Evolutionary conservation across 2,113 vertebrate genomes (phyloP).

Genomic region (Suricata suricatta): DNA sequence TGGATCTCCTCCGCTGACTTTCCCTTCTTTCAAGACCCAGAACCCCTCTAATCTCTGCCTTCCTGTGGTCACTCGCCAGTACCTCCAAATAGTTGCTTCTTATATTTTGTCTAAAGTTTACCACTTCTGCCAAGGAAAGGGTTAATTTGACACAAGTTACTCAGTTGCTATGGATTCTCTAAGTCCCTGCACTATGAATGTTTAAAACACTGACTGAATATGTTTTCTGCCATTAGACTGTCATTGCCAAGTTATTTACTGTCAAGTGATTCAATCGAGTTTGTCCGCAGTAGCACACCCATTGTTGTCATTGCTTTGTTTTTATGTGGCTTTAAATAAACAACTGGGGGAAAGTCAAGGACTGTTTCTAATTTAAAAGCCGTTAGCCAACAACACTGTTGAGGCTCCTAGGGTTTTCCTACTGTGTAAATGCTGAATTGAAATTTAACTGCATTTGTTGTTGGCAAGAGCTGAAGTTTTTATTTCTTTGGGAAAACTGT

Average conservation of each 20-base stretch:
- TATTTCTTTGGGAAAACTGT: not conserved
- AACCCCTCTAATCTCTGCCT: not conserved
- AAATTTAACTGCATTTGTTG: not conserved
- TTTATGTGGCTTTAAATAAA: not conserved
- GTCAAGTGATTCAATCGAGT: not conserved
- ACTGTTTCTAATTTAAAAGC: not conserved
- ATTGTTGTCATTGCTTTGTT: not conserved
- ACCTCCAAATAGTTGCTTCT: not conserved
- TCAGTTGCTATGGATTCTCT: not conserved
- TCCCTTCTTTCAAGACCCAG: not conserved
- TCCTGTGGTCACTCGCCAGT: not conserved
- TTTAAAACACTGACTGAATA: not conserved
- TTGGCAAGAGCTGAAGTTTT: slow-evolving; percentile 33
- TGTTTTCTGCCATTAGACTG: not conserved
- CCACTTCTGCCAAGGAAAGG: not conserved
- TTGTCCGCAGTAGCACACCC: not conserved
- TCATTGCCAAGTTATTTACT: slow-evolving; percentile 6
- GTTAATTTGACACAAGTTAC: not conserved
- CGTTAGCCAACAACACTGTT: not conserved
- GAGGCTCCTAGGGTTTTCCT: not conserved
- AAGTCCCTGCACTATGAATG: not conserved
- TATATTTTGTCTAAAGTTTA: not conserved
- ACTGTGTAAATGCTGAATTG: not conserved
- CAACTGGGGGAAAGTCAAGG: not conserved
- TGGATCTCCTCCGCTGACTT: not conserved